Conservation (phyloP, 2,888 invertebrate genomes). For the Leptopilina drosophilae region DNA sequence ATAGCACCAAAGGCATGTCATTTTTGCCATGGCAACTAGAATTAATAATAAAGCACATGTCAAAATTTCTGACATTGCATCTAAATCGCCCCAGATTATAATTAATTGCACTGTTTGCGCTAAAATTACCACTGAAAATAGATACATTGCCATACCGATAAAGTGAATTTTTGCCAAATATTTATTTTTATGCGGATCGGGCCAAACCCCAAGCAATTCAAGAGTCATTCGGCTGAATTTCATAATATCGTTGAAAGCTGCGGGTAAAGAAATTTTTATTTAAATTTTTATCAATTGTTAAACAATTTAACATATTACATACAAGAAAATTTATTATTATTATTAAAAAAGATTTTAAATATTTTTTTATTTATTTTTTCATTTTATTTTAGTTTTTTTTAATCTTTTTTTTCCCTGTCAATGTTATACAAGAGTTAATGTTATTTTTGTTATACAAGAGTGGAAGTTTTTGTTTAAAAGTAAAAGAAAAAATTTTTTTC, state of each 20-base stretch:
- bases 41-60: conserved; percentile 45
- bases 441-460: no score
- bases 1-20: background rate
- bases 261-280: background rate
- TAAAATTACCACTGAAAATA: conserved; percentile 16
- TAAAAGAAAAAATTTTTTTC: no score
- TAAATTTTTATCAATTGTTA: no score
- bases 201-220: background rate
- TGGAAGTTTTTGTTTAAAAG: no score
- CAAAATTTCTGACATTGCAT: conserved; percentile 47
- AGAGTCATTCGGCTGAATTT: conserved; percentile 9
- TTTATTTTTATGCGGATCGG: background rate
- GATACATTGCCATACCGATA: background rate
- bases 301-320: no score
- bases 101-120: conserved; percentile 46
- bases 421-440: no score
- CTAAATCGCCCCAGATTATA: conserved; percentile 50
- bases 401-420: no score
- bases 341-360: no score
- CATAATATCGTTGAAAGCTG: conserved; percentile 3
- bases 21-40: conserved; percentile 29
- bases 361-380: no score
- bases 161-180: background rate
- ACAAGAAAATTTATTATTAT: no score
- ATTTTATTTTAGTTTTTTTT: no score